A percentile compares a stretch with the other conserved stretches of the same genome.
phyloP scores from a whole-genome alignment of 2,888 invertebrate genomes.

The Unio delphinus region DNA sequence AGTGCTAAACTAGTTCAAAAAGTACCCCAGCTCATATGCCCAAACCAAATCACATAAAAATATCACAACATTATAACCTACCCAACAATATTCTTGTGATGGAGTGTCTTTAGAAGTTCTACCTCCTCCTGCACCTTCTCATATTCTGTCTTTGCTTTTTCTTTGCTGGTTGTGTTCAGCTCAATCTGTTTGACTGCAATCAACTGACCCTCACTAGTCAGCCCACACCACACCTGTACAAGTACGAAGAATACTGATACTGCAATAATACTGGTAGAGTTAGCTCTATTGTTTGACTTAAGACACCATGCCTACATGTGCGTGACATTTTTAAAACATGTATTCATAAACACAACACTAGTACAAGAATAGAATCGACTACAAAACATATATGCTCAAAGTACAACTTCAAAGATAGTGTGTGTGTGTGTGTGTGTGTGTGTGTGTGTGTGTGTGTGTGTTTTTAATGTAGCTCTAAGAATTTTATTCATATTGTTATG shows the following conservation, averaged over 20 bases:
- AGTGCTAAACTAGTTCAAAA: no score
- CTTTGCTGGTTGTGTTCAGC: constrained; percentile 64
- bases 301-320: constrained; percentile 40
- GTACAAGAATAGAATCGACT: no score
- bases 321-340: no score
- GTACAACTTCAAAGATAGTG: no score
- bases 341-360: no score
- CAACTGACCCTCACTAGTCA: constrained; percentile 69
- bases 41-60: not conserved
- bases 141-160: constrained; percentile 68
- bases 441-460: no score
- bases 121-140: constrained; percentile 71
- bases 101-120: constrained; percentile 69
- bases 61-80: constrained; percentile 31
- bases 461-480: no score
- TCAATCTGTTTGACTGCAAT: constrained; percentile 72
- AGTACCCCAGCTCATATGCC: not conserved
- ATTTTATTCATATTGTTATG: no score
- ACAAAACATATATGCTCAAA: no score
- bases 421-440: no score
- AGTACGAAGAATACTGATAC: not conserved
- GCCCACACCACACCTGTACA: constrained; percentile 70
- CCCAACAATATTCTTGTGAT: constrained; percentile 71
- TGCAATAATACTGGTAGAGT: not conserved
- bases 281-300: not conserved